Evolutionary conservation across 2,797 vertebrate genomes (phyloP).

Genomic region (Masticophis lateralis): DNA sequence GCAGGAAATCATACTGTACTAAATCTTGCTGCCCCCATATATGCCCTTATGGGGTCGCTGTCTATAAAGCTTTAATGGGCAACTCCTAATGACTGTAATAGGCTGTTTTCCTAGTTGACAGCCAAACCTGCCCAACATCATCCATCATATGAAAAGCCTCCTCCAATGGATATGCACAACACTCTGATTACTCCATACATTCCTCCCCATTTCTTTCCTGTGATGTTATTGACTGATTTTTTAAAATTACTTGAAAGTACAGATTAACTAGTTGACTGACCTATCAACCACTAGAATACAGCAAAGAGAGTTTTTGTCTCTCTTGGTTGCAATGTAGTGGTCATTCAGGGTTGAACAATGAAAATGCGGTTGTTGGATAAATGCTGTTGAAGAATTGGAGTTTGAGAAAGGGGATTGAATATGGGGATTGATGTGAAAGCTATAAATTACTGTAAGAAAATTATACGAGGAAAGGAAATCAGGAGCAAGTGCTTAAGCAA

Average conservation of each 20-base stretch:
- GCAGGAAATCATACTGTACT: not conserved
- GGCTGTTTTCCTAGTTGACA: not conserved
- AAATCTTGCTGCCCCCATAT: not conserved
- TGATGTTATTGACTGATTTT: not conserved
- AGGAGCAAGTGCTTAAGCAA: not conserved
- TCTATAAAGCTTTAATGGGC: not conserved
- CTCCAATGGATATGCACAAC: not conserved
- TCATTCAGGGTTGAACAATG: not conserved
- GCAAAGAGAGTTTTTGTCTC: not conserved
- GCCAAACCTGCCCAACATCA: not conserved
- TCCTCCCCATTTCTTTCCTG: not conserved
- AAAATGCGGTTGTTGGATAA: not conserved
- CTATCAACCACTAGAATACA: not conserved
- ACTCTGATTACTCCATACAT: not conserved
- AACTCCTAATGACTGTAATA: not conserved
- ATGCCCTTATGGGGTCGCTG: not conserved
- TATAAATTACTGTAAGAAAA: not conserved
- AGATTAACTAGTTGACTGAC: not conserved
- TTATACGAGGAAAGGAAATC: not conserved
- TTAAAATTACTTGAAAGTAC: not conserved
- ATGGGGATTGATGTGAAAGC: not conserved
- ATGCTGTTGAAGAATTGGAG: not conserved
- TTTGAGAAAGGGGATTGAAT: not conserved
- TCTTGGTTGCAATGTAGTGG: not conserved
- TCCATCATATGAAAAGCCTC: not conserved